Evolutionary conservation across 2,797 vertebrate species (phyloP).

Genomic region (Sebastolobus alascanus): DNA sequence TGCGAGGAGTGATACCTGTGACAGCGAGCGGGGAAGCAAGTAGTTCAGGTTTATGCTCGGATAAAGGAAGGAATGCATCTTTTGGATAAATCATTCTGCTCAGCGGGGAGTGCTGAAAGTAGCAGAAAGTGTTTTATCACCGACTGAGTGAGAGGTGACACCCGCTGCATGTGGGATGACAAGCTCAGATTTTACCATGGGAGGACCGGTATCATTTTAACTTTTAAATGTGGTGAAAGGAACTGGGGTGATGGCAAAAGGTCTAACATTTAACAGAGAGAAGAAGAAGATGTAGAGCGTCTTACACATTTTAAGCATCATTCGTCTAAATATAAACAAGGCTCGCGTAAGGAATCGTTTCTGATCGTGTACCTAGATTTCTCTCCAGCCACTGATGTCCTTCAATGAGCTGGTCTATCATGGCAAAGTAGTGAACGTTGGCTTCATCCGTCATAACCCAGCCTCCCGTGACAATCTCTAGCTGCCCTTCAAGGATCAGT

Average conservation of each 20-base stretch:
- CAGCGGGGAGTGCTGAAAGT: constrained; percentile 44
- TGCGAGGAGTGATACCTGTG: constrained; percentile 89
- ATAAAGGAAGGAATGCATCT: constrained; percentile 26
- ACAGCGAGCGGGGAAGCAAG: constrained; percentile 29
- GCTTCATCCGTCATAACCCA: constrained; percentile 99
- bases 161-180: constrained; percentile 42
- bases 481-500: constrained; percentile 88
- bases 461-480: constrained; percentile 97
- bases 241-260: neutral
- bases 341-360: neutral
- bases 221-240: neutral
- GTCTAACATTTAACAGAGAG: constrained; percentile 20
- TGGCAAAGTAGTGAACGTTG: constrained; percentile 95
- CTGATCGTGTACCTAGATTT: constrained; percentile 89
- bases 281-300: neutral
- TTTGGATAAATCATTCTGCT: constrained; percentile 35
- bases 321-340: constrained; percentile 11
- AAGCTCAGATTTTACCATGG: constrained; percentile 31
- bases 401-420: constrained; percentile 98
- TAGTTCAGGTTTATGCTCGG: constrained; percentile 30
- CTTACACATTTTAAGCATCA: constrained; percentile 5
- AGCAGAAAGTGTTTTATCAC: constrained; percentile 49
- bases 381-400: constrained; percentile 98
- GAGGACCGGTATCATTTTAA: constrained; percentile 20
- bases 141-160: constrained; percentile 44